Evolutionary conservation across 2,888 invertebrate genomes (phyloP).

Genomic region (Byasa hedistus): DNA sequence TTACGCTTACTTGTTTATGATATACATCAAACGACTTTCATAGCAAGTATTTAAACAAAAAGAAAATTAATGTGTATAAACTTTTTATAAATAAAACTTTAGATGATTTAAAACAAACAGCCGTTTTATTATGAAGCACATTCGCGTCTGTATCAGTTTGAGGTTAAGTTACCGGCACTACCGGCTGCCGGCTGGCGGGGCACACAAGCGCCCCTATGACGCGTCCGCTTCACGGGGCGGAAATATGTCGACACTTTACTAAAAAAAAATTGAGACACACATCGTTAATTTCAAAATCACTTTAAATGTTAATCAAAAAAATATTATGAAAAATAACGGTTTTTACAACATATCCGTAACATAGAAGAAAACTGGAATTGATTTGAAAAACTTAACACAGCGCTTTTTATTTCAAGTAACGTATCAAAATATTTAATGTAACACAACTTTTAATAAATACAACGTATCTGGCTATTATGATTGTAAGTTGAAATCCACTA

Average conservation of each 20-base stretch:
- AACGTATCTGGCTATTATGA: not conserved
- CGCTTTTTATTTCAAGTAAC: not conserved
- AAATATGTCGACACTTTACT: conserved; percentile 38
- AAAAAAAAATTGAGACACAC: conserved; percentile 23
- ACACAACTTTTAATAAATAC: not conserved
- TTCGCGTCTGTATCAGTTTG: conserved; percentile 77
- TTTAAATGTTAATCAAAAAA: not conserved
- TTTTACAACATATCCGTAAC: too few relatives aligned
- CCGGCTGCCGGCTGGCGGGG: conserved; percentile 66
- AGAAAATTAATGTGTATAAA: not conserved
- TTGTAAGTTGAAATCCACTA: conserved; percentile 39
- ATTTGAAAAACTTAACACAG: not conserved
- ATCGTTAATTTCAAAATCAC: not conserved
- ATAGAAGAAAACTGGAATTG: too few relatives aligned
- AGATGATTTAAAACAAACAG: conserved; percentile 53
- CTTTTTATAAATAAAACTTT: conserved; percentile 21
- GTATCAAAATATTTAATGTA: not conserved
- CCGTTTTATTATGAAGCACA: conserved; percentile 69
- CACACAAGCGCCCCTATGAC: conserved; percentile 57
- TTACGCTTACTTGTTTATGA: conserved; percentile 25
- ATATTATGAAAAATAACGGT: too few relatives aligned
- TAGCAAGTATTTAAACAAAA: not conserved
- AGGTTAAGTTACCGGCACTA: conserved; percentile 77
- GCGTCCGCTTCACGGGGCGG: conserved; percentile 59
- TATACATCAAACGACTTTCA: not conserved